Evolutionary conservation across 2,888 invertebrate species (phyloP).

Genomic region (Daptonema setosum): DNA sequence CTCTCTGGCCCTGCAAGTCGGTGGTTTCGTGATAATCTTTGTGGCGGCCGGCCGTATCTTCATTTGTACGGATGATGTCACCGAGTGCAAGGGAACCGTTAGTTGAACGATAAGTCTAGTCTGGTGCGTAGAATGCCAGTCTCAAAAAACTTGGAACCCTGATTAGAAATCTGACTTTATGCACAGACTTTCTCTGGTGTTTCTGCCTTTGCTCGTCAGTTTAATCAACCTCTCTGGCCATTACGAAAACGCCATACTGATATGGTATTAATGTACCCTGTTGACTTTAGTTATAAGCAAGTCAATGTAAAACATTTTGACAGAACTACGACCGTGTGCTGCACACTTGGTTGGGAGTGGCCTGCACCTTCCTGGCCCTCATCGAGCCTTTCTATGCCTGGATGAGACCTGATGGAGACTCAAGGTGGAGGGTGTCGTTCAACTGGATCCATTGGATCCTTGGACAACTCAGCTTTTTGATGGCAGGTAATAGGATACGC

Average conservation of each 20-base stretch:
- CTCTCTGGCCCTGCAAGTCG: background rate
- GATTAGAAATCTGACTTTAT: too few species aligned
- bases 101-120: too few species aligned
- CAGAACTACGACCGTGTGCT: background rate
- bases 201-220: too few species aligned
- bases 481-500: conserved; percentile 1
- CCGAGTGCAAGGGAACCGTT: background rate
- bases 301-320: background rate
- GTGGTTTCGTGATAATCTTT: background rate
- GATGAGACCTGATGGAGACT: background rate
- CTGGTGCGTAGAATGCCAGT: too few species aligned
- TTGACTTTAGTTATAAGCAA: too few species aligned
- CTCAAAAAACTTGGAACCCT: too few species aligned
- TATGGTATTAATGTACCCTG: too few species aligned
- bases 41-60: background rate
- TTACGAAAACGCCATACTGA: too few species aligned
- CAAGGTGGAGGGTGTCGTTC: background rate
- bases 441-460: conserved; percentile 4
- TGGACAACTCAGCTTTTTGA: background rate
- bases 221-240: too few species aligned
- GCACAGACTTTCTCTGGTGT: too few species aligned
- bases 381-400: conserved; percentile 5
- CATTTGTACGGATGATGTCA: background rate
- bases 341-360: conserved; percentile 1
- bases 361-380: background rate